Conservation (phyloP, 1,140 invertebrate genomes). For the Dolichoris vasculosae region DNA sequence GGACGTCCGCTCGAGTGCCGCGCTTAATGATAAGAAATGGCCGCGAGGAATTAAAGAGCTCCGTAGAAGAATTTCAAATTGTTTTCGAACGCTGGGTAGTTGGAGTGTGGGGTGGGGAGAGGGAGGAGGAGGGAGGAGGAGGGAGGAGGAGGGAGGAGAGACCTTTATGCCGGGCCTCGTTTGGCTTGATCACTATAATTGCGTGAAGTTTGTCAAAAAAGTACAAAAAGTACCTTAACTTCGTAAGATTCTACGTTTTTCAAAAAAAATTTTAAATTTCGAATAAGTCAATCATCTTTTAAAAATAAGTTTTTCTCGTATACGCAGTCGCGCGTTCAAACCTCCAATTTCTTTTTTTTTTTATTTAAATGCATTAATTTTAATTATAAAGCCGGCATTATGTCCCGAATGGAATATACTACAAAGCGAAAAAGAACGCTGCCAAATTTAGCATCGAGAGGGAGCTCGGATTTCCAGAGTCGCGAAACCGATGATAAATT, state of each 20-base stretch:
- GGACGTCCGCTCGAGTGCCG: too few relatives aligned
- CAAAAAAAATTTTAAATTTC: neutral
- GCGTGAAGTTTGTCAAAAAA: neutral
- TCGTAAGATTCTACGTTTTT: neutral
- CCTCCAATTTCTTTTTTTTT: neutral
- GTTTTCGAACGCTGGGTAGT: neutral
- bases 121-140: too few relatives aligned
- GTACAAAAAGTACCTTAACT: neutral
- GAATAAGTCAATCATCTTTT: constrained; percentile 6
- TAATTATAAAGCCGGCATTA: neutral
- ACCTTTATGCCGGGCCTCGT: neutral
- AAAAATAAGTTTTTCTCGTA: neutral
- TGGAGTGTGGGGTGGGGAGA: too few relatives aligned
- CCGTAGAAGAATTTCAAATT: neutral
- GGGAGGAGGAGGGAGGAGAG: too few relatives aligned
- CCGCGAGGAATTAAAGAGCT: neutral
- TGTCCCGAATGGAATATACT: neutral
- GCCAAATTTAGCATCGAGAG: neutral
- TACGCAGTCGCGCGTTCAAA: neutral
- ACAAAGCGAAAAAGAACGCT: neutral
- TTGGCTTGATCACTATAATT: neutral
- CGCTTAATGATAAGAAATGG: too few relatives aligned
- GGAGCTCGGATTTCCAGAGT: neutral
- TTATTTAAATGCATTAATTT: neutral
- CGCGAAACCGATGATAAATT: neutral